A percentile compares a stretch with the other conserved stretches of the same genome.
These are phyloP conservation scores for cattle (Bos taurus) DNA, from an alignment of 2,113 vertebrate genomes.

Conservation along the genomic window DNA sequence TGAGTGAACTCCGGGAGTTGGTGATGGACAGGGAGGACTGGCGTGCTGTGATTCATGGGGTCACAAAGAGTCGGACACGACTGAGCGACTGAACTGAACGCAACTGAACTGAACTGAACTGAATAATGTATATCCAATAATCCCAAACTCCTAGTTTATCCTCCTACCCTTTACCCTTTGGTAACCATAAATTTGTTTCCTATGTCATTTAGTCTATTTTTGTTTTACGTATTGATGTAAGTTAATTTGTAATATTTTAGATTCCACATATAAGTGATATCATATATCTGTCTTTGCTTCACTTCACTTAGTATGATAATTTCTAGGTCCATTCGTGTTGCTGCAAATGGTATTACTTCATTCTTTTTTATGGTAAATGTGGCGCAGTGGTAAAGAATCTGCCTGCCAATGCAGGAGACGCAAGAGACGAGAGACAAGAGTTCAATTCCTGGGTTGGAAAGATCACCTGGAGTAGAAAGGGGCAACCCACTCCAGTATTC, in stretches of 20 bases:
- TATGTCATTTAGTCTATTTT: not conserved
- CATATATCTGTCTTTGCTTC: not conserved
- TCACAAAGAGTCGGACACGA: too few relatives aligned
- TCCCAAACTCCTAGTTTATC: not conserved
- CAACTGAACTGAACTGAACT: too few relatives aligned
- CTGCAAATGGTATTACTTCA: not conserved
- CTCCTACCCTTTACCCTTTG: not conserved
- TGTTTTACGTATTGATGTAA: not conserved
- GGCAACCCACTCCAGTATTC: not conserved
- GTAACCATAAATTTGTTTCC: not conserved
- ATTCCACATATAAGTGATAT: not conserved
- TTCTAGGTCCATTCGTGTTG: not conserved
- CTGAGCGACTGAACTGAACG: too few relatives aligned
- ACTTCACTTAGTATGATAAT: not conserved
- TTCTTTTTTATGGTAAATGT: not conserved
- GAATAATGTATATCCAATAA: not conserved
- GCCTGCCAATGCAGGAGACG: not conserved
- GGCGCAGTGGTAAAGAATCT: not conserved
- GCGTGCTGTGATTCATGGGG: too few relatives aligned
- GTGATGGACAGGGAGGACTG: too few relatives aligned
- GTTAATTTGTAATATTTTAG: not conserved
- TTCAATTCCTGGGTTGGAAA: not conserved
- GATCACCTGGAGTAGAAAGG: not conserved
- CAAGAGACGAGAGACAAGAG: not conserved
- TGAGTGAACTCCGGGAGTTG: too few relatives aligned